Base-by-base conservation (phyloP, 2,797 vertebrate species). In the Tangara arthus region DNA sequence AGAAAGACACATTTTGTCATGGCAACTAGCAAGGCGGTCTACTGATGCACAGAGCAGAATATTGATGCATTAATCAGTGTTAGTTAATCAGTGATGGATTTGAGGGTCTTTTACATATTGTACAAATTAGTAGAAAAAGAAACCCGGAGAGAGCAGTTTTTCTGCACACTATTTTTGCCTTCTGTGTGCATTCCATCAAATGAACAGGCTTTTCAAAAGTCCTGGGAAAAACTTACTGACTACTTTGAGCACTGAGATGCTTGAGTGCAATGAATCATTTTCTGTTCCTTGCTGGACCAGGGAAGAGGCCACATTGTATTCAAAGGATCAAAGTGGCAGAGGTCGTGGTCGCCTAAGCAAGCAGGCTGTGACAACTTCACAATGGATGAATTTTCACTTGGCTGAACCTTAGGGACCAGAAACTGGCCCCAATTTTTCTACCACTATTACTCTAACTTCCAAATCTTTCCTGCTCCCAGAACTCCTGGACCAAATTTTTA, bases 221-320 rank as follows among this genome's bases (percentile, higher is more conserved):
- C 72, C 87, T 93, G 94, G 93, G 95, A 92, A 93, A 97, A 97
- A 75, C 55, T 90, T 94, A 90, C 16, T 56, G 71, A 13, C 70
- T 91, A 77, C 81, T 92, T 96, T 60, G 76, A 90, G 88, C 91
- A 68, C 89, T 85, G 95, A 84, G 94, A 89, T 39, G 44, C 68
- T 80, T 87, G 81, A 96, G 81, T 95, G 92, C 82, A 80, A 19
- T 89, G 84, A 97, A 94, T 95, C 16, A 30, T 82, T 89, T 91
- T 96, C 92, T 89, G 79, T 56, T 64, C 70, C 69, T 87, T 68
- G 79, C 77, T 88, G 90, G 71, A 88, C 34, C 68, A 93, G n/a
- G 20, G 52, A 95, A 87, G 76, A 90, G 78, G 49, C 70, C 56
- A 59, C 65, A 82, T 76, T 64, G 63, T 69, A n/a, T 69, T 81